Evolutionary conservation across 2,797 vertebrate species (phyloP), one percentile per base, ranked within the genome.

Genomic region (Spinus olivaceus): DNA sequence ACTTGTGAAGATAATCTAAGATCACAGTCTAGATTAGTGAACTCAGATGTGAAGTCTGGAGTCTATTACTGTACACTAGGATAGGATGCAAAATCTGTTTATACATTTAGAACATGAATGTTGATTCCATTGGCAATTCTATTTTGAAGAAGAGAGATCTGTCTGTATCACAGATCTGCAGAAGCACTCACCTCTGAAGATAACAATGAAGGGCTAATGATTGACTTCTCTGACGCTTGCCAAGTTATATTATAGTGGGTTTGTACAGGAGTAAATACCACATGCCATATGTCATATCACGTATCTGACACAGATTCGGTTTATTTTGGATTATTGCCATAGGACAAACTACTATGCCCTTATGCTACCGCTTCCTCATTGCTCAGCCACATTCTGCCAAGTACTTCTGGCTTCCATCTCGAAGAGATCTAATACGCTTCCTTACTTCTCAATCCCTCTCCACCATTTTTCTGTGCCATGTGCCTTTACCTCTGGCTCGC

Each of bases 21-120:
- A 94, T 90, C 82, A 86, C 28, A 41, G 65, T 23, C 54, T 1
- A 8, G n/a, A 81, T 86, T 76, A 92, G 22, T 27, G 46, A 89
- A 92, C 51, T 92, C 79, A 87, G 67, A 83, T 81, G 54, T 83
- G 74, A 81, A 70, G 46, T 67, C 92, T 96, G 67, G 51, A 82
- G 9, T 53, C 46, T 57, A 71, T 82, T 85, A 88, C n/a, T 32
- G 33, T 27, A 41, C 22, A 28, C 39, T 54, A 77, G 37, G 14
- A 76, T 5, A 53, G 69, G 53, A 71, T 28, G 83, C 24, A 86
- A 81, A 81, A 86, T 42, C 61, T 89, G 18, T 0, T 80, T 92
- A 81, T 78, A 49, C 30, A 21, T 71, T 81, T 61, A 71, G 30
- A 90, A 41, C 12, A 64, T 1, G 18, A 66, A 57, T 12, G 32